These are phyloP conservation scores for Alentia gelatinosa DNA, from an alignment of 2,888 invertebrate genomes.

Conservation along the genomic window DNA sequence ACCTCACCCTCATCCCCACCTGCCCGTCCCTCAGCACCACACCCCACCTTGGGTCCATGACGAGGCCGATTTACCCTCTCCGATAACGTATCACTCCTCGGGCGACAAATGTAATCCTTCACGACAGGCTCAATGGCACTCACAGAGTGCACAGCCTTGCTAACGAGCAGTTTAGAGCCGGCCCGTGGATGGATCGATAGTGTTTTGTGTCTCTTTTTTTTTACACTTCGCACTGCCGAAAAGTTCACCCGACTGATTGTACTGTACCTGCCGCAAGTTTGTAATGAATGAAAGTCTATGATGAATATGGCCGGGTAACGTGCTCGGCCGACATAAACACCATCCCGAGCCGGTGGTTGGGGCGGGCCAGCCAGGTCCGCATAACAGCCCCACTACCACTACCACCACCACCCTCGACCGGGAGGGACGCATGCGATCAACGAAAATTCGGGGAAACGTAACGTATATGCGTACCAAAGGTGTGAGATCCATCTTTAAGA, in stretches of 20 bases:
- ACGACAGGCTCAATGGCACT: neutral
- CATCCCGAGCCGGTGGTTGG: neutral
- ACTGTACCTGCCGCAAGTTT: neutral
- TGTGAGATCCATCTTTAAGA: neutral
- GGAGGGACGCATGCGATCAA: too few species aligned
- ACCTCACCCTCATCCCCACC: neutral
- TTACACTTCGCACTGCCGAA: neutral
- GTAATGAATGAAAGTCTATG: constrained; percentile 21
- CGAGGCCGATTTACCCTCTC: neutral
- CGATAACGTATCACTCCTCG: neutral
- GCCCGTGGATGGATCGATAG: neutral
- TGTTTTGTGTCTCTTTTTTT: neutral
- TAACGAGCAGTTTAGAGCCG: neutral
- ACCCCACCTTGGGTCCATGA: constrained; percentile 16
- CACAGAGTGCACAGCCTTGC: neutral
- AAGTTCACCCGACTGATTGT: constrained; percentile 17
- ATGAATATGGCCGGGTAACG: neutral
- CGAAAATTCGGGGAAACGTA: neutral
- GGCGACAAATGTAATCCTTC: constrained; percentile 4
- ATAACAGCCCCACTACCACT: too few species aligned
- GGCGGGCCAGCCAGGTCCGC: neutral
- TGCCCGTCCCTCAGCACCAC: neutral
- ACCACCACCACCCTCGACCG: too few species aligned
- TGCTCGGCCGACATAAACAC: neutral
- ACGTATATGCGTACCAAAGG: neutral